Conservation (phyloP, 2,888 invertebrate species). For the Carpatolechia fugitivella region DNA sequence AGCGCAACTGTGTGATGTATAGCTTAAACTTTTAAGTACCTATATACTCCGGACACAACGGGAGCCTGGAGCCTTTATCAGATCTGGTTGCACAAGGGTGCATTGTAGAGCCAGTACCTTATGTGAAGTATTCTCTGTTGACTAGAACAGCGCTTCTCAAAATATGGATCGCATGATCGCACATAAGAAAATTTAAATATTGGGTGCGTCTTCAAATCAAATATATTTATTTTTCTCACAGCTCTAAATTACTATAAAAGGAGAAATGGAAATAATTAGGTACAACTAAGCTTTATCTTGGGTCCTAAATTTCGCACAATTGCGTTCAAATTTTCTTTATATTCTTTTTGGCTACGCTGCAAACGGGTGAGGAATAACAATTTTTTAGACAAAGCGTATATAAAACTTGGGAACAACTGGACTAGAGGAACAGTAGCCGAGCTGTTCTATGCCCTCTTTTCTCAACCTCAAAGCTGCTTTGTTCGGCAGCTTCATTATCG, state of each 20-base stretch:
- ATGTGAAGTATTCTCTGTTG: slow-evolving; percentile 27
- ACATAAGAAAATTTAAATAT: not conserved
- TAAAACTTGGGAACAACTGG: no score
- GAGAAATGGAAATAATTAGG: no score
- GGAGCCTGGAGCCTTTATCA: slow-evolving; percentile 9
- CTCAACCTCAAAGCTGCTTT: slow-evolving; percentile 45
- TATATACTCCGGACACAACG: slow-evolving; percentile 2
- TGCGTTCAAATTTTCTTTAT: no score
- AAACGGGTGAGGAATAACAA: no score
- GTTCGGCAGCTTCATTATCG: slow-evolving; percentile 46
- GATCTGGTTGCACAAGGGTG: slow-evolving; percentile 22
- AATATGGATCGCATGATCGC: slow-evolving; percentile 22
- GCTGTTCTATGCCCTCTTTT: slow-evolving; percentile 24
- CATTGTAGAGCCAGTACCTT: slow-evolving; percentile 27
- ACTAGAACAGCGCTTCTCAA: slow-evolving; percentile 21
- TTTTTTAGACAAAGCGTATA: no score
- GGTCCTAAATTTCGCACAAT: no score
- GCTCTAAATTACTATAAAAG: no score
- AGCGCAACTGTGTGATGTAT: not conserved
- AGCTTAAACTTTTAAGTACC: not conserved
- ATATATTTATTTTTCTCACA: no score
- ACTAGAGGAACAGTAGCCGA: slow-evolving; percentile 11
- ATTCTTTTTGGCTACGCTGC: no score
- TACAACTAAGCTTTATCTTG: no score
- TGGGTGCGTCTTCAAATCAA: no score